phyloP scores from a whole-genome alignment of 2,888 invertebrate genomes.

The Ferrisia virgata region DNA sequence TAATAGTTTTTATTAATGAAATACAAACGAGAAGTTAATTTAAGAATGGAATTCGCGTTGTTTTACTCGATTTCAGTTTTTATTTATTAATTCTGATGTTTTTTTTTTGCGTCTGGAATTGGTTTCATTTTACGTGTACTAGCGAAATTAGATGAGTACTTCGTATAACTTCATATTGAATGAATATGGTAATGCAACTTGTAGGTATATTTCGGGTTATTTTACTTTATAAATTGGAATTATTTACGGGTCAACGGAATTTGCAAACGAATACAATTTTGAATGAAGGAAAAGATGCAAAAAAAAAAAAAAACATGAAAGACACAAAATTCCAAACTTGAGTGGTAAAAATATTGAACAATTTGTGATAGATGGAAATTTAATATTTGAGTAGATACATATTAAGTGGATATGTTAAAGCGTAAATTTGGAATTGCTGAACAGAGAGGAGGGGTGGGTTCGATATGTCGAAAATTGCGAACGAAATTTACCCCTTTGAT shows the following conservation, averaged over 20 bases:
- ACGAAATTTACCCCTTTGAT: conserved; percentile 35
- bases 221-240: neutral
- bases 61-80: neutral
- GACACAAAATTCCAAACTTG: too few relatives aligned
- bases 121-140: neutral
- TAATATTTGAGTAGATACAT: neutral
- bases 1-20: conserved; percentile 1
- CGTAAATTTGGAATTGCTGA: neutral
- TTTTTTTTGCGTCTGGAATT: neutral
- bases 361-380: neutral
- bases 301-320: neutral
- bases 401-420: neutral
- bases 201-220: neutral
- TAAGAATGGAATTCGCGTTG: neutral
- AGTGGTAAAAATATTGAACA: neutral
- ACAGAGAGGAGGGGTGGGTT: neutral
- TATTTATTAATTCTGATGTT: neutral
- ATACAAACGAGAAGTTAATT: neutral
- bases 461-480: neutral
- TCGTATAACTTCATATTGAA: neutral
- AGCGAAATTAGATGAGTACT: neutral
- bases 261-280: neutral
- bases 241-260: neutral
- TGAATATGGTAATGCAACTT: neutral
- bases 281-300: neutral